These are phyloP conservation scores for Scaptomyza montana DNA, from an alignment of 1,140 invertebrate species.

Conservation along the genomic window DNA sequence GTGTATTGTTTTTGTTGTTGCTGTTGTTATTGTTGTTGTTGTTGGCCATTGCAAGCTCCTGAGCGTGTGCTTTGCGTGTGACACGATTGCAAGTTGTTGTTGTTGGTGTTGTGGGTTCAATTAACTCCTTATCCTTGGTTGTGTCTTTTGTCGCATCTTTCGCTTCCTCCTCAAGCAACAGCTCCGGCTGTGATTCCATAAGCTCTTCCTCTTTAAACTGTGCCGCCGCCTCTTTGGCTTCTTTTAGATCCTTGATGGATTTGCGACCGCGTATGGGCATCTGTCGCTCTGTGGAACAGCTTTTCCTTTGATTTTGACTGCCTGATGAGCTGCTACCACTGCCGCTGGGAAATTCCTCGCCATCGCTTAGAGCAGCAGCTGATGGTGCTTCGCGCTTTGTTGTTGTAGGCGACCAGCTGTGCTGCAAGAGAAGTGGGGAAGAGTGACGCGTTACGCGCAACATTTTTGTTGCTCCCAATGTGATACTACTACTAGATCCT, in stretches of 20 bases:
- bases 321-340: constrained; percentile 13
- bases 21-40: constrained; percentile 29
- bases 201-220: constrained; percentile 13
- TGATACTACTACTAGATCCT: not conserved
- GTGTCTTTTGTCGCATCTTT: constrained; percentile 35
- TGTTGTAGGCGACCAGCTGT: constrained; percentile 50
- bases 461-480: constrained; percentile 21
- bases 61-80: constrained; percentile 76
- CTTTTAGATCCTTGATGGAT: constrained; percentile 75
- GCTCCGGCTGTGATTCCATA: constrained; percentile 33
- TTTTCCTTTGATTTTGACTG: constrained; percentile 46
- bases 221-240: constrained; percentile 62
- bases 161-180: constrained; percentile 45
- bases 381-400: not conserved
- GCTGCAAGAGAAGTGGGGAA: constrained; percentile 56
- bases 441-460: constrained; percentile 70
- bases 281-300: constrained; percentile 53
- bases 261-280: constrained; percentile 70
- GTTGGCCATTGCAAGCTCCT: constrained; percentile 65
- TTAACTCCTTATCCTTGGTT: not conserved
- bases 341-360: constrained; percentile 32
- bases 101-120: constrained; percentile 13
- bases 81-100: constrained; percentile 59
- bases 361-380: constrained; percentile 27
- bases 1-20: constrained; percentile 51